Evolutionary conservation across 2,888 invertebrate species (phyloP), one percentile per base, ranked within the genome.

Genomic region (Sturmia bella): DNA sequence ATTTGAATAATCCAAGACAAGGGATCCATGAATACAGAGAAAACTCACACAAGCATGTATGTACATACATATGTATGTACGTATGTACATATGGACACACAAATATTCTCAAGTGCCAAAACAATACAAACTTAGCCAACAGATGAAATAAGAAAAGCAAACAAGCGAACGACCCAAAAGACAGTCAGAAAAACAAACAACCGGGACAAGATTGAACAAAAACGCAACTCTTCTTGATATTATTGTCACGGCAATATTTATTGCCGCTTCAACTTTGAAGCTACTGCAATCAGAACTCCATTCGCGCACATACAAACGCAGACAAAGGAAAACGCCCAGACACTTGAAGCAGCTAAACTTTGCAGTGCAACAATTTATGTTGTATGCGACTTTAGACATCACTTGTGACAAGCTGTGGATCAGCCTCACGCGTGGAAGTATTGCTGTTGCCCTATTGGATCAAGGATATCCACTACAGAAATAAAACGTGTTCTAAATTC

Each of bases 341-440:
- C 27, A 32, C 32, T n/a, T n/a, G n/a, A 32, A 3, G 9, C 32
- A 32, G 7, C 1, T 37, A 69, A 41, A 66, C 54, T 24, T 24
- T 57, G 56, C 69, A 69, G 66, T 84, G 84, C 85, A 85, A 83
- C 85, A 84, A 84, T 85, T 85, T 85, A 84, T 85, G 85, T 85
- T 83, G 83, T 80, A 84, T 80, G 83, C 83, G 84, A 83, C 80
- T 78, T 79, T 80, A 80, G 80, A 84, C 83, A 84, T 72, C 77
- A 64, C 66, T 50, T 61, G 68, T 69, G 76, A 76, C 80, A 76
- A 72, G 59, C 54, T 75, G 56, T 59, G 48, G 41, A 68, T 21
- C 63, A 52, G 56, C 39, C 61, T 69, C 61, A 6, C 24, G 37
- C 56, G n/a, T 50, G 41, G 41, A 80, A 41, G 4, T 45, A 73